phyloP scores from a whole-genome alignment of 2,888 invertebrate species.

The Yponomeuta evonymella region DNA sequence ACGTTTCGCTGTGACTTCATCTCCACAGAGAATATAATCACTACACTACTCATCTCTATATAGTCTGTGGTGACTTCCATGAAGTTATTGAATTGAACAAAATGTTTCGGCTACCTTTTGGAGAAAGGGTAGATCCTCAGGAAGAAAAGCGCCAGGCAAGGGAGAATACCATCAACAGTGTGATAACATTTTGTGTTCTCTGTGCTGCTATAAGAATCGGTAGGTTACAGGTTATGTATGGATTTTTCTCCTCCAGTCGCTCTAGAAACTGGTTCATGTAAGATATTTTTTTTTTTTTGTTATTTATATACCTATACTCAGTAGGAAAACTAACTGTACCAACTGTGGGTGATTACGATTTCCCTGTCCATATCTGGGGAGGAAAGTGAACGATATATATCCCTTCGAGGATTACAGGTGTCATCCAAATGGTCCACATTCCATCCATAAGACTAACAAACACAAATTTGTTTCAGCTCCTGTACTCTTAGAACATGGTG shows the following conservation, averaged over 20 bases:
- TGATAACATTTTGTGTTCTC: slow-evolving; percentile 62
- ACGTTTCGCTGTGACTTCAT: not conserved
- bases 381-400: no score
- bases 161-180: slow-evolving; percentile 64
- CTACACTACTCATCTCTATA: no score
- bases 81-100: not conserved
- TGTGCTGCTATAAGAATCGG: slow-evolving; percentile 65
- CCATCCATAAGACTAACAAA: not conserved
- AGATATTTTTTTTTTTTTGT: no score
- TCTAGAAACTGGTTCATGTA: no score
- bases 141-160: slow-evolving; percentile 69
- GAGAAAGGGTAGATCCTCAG: slow-evolving; percentile 64
- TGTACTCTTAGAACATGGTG: slow-evolving; percentile 57
- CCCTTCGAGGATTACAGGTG: no score
- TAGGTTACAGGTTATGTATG: slow-evolving; percentile 41
- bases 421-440: no score
- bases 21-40: no score
- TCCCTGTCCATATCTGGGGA: no score
- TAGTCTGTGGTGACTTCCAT: not conserved
- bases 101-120: slow-evolving; percentile 68
- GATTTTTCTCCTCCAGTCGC: not conserved
- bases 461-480: slow-evolving; percentile 51
- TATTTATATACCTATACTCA: no score
- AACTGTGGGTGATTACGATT: no score
- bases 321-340: no score